Evolutionary conservation across 2,113 vertebrate species (phyloP), one percentile per base, ranked within the genome.

Genomic region (Neoarius graeffei): DNA sequence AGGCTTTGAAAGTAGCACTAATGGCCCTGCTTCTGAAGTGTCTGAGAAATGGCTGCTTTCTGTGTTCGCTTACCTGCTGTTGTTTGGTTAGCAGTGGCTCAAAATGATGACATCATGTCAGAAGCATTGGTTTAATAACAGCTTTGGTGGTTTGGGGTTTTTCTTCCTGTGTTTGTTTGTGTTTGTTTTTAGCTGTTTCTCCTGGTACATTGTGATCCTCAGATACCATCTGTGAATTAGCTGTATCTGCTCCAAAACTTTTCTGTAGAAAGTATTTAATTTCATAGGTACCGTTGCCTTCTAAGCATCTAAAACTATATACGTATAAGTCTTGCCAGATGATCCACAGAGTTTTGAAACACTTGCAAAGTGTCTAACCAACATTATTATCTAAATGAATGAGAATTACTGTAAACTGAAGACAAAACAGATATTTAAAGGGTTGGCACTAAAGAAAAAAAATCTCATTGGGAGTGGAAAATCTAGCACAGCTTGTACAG

Each of bases 41-140:
- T 86, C 85, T 89, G 88, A 91, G 90, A 88, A 90, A 82, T 87
- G 56, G 59, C 83, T 85, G 81, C 80, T 76, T 13, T 77, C 81
- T 89, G 56, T 87, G 88, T 91, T 91, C 92, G 92, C 91, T 90
- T 94, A 93, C 92, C 92, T 94, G 89, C 71, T 91, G 89, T 90
- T 85, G 80, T 89, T 87, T 85, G 86, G n/a, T 88, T 57, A 14
- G 60, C 48, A 50, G 85, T 86, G 71, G 76, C 67, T 71, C 88
- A 86, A 67, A 84, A 90, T 84, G 83, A 93, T 94, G 93, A 95
- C 91, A 92, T 94, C 89, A 94, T 92, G 82, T 91, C 76, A 87
- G 89, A 90, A 92, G 90, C 83, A 89, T 91, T 84, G 62, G 86
- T 89, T 88, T 93, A 93, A 91, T 89, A 88, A 93, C 57, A 66